phyloP scores from a whole-genome alignment of 2,113 vertebrate genomes.

The Ellobius talpinus region DNA sequence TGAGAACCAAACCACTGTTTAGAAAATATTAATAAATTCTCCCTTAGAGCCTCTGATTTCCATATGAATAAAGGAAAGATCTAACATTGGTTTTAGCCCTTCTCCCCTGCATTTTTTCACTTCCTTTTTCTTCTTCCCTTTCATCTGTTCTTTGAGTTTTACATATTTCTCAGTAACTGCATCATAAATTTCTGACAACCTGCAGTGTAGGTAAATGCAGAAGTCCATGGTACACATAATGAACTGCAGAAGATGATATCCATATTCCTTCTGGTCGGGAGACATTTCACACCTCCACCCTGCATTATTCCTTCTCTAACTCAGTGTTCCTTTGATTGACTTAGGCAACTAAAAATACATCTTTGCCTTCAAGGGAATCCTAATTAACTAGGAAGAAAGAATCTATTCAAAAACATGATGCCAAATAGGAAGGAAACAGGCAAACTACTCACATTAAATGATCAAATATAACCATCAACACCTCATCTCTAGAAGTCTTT shows the following conservation, averaged over 20 bases:
- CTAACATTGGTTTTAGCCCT: neutral
- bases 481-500: neutral
- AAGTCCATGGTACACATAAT: neutral
- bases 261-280: neutral
- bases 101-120: no score
- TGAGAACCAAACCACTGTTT: neutral
- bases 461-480: constrained; percentile 15
- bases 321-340: neutral
- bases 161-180: neutral
- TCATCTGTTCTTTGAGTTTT: neutral
- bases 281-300: neutral
- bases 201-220: neutral
- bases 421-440: constrained; percentile 32
- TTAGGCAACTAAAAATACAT: neutral
- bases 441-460: constrained; percentile 15
- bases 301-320: neutral
- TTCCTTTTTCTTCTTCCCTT: neutral
- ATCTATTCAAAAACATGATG: neutral
- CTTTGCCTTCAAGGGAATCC: neutral
- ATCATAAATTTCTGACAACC: neutral
- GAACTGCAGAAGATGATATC: neutral
- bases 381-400: neutral
- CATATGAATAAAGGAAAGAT: neutral
- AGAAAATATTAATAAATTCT: neutral
- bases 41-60: neutral